These are phyloP conservation scores for Nowickia ferox DNA, from an alignment of 2,888 invertebrate genomes.

Conservation along the genomic window DNA sequence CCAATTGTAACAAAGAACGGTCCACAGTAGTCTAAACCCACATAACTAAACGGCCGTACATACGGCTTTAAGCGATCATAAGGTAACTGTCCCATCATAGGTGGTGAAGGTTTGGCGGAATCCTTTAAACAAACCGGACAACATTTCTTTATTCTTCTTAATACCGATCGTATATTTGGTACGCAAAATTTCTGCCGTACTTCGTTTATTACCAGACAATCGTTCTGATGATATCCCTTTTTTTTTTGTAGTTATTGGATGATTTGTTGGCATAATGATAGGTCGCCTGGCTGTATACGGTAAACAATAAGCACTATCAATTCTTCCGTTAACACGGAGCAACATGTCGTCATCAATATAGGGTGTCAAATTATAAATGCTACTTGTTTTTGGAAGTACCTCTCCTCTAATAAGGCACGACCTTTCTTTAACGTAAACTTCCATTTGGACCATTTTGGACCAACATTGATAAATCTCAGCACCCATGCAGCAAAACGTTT, in stretches of 20 bases:
- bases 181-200: too few species aligned
- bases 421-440: constrained; percentile 1
- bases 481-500: constrained; percentile 35
- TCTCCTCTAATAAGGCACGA: constrained; percentile 4
- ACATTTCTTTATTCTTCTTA: too few species aligned
- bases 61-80: constrained; percentile 68
- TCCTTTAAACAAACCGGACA: constrained; percentile 16
- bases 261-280: too few species aligned
- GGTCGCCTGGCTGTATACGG: background rate
- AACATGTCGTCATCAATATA: constrained; percentile 49
- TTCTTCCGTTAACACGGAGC: constrained; percentile 19
- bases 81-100: constrained; percentile 73
- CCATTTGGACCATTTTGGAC: constrained; percentile 6
- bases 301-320: constrained; percentile 58
- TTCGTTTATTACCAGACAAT: too few species aligned
- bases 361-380: constrained; percentile 15
- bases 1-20: constrained; percentile 68
- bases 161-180: too few species aligned
- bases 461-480: constrained; percentile 5
- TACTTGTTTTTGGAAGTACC: constrained; percentile 6
- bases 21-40: constrained; percentile 73
- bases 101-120: constrained; percentile 62
- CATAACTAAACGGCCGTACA: constrained; percentile 68
- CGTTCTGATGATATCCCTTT: too few species aligned
- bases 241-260: too few species aligned